Evolutionary conservation across 2,888 invertebrate species (phyloP), one percentile per base, ranked within the genome.

Genomic region (Acanthopleura granulata): DNA sequence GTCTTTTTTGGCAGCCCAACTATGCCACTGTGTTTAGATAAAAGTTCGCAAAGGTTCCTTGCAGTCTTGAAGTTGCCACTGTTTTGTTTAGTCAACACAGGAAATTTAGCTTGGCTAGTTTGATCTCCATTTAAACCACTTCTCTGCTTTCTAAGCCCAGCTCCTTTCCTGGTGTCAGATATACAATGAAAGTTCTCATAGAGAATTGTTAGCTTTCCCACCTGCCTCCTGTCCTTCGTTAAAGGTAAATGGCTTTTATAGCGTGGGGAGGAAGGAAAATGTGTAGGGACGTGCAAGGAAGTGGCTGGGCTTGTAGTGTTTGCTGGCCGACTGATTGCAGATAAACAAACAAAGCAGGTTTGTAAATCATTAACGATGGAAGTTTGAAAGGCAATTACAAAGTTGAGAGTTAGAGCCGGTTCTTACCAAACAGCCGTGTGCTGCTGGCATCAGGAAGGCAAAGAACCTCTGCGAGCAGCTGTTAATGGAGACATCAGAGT

Each of bases 331-430:
- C 25, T 22, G 22, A 27, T 66, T 66, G 66, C 22, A 66, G 12
- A 66, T 66, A 66, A 66, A 66, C 66, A 66, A 66, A 66, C 66
- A 66, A 22, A 27, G 27, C 25, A 66, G 25, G 66, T 66, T 66
- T 66, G 16, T 66, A 66, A 66, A 66, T 66, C 66, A 66, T 66
- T 66, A 66, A 66, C 15, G 66, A 66, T 66, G 29, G 66, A 27
- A 66, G 66, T 66, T 66, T 66, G 66, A 66, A 66, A 66, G 29
- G 27, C 66, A 66, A 66, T 66, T 66, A 66, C 22, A 15, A 6
- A 15, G 15, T 27, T 66, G 22, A 27, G 29, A 66, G 25, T 27
- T 66, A 16, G 29, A 27, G 16, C 16, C 6, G 16, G 25, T 25
- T 66, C 66, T 66, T 25, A 66, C 66, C 22, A 66, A 66, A 66